phyloP scores from a whole-genome alignment of 64 coral and sea anemone species.

The Stichodactyla mertensii region DNA sequence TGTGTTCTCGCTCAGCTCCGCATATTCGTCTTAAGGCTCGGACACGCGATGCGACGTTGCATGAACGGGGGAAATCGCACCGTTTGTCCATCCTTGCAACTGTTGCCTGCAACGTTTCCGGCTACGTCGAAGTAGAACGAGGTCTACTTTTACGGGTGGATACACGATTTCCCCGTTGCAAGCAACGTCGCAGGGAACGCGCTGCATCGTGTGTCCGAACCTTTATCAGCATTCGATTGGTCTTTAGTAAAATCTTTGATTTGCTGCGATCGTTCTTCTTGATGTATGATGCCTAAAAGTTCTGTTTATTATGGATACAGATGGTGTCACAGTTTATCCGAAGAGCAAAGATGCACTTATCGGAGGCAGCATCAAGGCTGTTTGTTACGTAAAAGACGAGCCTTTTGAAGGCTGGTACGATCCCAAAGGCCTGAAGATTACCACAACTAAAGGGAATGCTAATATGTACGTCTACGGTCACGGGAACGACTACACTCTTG shows the following conservation, averaged over 20 bases:
- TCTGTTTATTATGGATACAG: neutral
- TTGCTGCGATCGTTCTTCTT: neutral
- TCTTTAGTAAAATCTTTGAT: neutral
- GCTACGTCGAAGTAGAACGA: no score
- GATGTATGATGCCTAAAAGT: neutral
- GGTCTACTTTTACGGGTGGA: no score
- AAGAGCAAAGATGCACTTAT: neutral
- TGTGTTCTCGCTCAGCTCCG: no score
- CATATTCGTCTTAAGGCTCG: no score
- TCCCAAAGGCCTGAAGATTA: conserved; percentile 24
- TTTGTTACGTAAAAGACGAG: conserved; percentile 6
- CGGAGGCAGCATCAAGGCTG: neutral
- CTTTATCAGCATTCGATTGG: no score
- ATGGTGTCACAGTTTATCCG: neutral
- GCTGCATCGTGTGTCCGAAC: no score
- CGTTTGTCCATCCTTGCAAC: no score
- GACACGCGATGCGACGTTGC: no score
- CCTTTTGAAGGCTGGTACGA: conserved; percentile 24
- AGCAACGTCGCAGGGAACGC: no score
- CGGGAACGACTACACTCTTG: conserved; percentile 19
- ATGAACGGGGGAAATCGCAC: no score
- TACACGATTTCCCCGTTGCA: no score
- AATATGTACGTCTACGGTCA: neutral
- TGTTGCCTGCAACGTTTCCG: no score
- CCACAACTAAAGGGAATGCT: neutral